Percentiles rank a stretch among this genome's conserved stretches.
These are phyloP conservation scores for Eudorcas thomsonii DNA, from an alignment of 2,113 vertebrate genomes.

Conservation along the genomic window DNA sequence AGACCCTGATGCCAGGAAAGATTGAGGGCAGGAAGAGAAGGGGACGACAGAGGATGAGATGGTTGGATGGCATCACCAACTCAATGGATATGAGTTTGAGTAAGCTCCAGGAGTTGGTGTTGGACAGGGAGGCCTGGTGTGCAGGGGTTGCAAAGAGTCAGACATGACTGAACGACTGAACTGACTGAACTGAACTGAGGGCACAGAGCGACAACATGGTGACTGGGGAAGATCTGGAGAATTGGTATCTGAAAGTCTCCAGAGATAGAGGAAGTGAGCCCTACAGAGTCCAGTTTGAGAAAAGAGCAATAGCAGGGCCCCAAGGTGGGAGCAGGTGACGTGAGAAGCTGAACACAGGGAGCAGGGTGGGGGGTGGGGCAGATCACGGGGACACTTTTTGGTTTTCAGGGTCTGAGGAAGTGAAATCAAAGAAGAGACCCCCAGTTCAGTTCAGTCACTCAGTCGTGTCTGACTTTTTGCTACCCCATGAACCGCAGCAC, in stretches of 20 bases:
- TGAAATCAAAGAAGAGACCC: neutral
- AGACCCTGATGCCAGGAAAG: neutral
- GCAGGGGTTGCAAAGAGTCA: neutral
- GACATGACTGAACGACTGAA: neutral
- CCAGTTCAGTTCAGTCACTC: too few species aligned
- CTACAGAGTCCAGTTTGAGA: neutral
- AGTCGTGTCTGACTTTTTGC: too few species aligned
- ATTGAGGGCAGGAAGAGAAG: neutral
- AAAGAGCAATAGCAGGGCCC: neutral
- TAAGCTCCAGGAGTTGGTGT: rapidly evolving
- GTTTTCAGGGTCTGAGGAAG: neutral
- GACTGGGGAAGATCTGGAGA: neutral
- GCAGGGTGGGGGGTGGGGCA: neutral
- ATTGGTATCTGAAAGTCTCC: neutral
- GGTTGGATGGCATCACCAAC: neutral
- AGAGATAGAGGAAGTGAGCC: neutral
- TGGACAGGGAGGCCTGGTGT: neutral
- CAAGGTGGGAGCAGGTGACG: neutral
- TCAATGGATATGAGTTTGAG: rapidly evolving
- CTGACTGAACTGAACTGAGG: neutral
- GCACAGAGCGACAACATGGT: neutral
- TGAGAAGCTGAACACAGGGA: rapidly evolving
- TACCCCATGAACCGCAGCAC: too few species aligned
- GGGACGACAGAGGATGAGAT: neutral
- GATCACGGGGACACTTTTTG: neutral